Percentiles rank a stretch among this genome's conserved stretches.
phyloP scores from a whole-genome alignment of 2,797 vertebrate genomes.

The Silurus aristotelis region DNA sequence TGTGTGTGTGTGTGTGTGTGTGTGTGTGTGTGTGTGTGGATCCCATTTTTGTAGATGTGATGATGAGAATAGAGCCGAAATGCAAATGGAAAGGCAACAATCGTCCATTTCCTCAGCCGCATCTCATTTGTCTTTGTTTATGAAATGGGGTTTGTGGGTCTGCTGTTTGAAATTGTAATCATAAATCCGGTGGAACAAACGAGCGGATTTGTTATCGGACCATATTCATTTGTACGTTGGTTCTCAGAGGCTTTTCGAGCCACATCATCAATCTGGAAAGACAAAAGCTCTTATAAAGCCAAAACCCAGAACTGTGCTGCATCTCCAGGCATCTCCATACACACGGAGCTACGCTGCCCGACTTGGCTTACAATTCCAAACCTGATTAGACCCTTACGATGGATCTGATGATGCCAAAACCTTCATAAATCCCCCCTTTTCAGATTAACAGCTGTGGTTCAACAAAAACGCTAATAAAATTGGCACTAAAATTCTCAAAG shows the following conservation, averaged over 20 bases:
- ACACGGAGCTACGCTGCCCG: not conserved
- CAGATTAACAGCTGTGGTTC: not conserved
- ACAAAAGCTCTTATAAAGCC: not conserved
- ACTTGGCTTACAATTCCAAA: not conserved
- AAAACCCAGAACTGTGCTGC: too few relatives aligned
- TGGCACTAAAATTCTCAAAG: not conserved
- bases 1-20: not conserved
- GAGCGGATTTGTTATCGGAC: not conserved
- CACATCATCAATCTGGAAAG: not conserved
- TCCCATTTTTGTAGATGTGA: not conserved
- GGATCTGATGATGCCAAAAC: not conserved
- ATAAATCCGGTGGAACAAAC: not conserved
- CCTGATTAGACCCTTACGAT: not conserved
- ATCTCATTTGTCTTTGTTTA: slow-evolving; percentile 34
- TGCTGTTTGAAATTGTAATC: slow-evolving; percentile 1
- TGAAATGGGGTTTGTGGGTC: not conserved
- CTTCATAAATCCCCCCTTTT: not conserved
- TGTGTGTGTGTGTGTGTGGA: not conserved
- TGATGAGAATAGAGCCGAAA: not conserved
- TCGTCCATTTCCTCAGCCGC: not conserved
- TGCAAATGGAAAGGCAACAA: not conserved
- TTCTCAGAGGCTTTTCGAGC: not conserved
- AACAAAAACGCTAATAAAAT: not conserved
- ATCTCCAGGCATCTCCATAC: not conserved
- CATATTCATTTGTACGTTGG: not conserved